Evolutionary conservation across 1,140 invertebrate species (phyloP).

Genomic region (Drosophila grimshawi): DNA sequence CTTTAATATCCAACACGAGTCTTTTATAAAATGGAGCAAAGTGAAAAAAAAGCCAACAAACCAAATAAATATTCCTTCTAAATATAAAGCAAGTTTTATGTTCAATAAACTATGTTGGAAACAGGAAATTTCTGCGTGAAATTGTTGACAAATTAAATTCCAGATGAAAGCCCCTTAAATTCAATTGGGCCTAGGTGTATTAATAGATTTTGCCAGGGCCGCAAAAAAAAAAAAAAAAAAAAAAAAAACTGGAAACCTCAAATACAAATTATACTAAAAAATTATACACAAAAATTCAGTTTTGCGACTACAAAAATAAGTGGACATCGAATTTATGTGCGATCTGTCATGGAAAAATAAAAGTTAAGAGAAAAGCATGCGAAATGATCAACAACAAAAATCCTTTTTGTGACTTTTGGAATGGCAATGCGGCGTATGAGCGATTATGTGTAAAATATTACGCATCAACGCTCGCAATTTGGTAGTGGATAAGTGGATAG

Average conservation of each 20-base stretch:
- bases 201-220: constrained; percentile 29
- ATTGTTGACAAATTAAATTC: constrained; percentile 43
- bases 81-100: constrained; percentile 14
- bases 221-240: constrained; percentile 11
- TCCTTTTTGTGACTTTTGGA: constrained; percentile 29
- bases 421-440: constrained; percentile 63
- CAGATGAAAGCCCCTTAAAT: constrained; percentile 24
- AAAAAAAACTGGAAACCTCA: constrained; percentile 15
- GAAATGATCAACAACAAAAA: constrained; percentile 18
- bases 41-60: constrained; percentile 10
- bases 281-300: constrained; percentile 13
- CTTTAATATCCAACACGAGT: constrained; percentile 59
- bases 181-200: constrained; percentile 18
- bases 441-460: constrained; percentile 79
- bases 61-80: constrained; percentile 21
- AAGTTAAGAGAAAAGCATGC: constrained; percentile 51
- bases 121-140: constrained; percentile 24
- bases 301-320: constrained; percentile 2
- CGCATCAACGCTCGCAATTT: constrained; percentile 58
- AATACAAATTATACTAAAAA: constrained; percentile 1
- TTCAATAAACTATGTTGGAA: constrained; percentile 21
- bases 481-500: constrained; percentile 8
- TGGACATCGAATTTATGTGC: constrained; percentile 55
- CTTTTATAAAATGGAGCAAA: constrained; percentile 42
- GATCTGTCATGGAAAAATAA: constrained; percentile 67